Conservation (phyloP, 2,113 vertebrate species). For the Sorex araneus region DNA sequence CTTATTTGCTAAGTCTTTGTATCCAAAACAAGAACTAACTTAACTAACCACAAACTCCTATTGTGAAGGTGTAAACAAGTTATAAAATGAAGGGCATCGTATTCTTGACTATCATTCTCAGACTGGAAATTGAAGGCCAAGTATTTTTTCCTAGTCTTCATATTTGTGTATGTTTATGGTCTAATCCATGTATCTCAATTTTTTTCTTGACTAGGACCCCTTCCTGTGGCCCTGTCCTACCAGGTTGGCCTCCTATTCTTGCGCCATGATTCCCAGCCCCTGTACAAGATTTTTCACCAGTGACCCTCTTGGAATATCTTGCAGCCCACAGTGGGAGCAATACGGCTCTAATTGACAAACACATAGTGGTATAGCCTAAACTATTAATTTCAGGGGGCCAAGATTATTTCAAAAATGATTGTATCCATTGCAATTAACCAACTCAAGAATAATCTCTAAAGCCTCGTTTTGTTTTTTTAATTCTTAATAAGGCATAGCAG, state of each 20-base stretch:
- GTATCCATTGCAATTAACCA: neutral
- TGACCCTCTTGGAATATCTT: too few relatives aligned
- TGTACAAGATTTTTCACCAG: too few relatives aligned
- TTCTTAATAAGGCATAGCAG: neutral
- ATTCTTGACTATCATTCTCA: neutral
- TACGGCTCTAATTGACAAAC: too few relatives aligned
- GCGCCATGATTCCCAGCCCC: too few relatives aligned
- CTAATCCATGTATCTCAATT: too few relatives aligned
- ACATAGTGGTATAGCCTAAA: conserved; percentile 14
- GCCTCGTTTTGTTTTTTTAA: neutral
- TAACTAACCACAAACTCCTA: neutral
- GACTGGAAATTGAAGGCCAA: neutral
- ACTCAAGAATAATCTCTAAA: neutral
- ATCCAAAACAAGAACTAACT: neutral
- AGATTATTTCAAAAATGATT: neutral
- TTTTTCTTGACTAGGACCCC: too few relatives aligned
- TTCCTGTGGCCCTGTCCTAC: too few relatives aligned
- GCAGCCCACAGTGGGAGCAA: too few relatives aligned
- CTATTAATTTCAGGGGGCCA: neutral
- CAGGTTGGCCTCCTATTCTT: too few relatives aligned
- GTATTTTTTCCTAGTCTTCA: neutral
- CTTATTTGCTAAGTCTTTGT: neutral
- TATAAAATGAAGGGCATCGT: neutral
- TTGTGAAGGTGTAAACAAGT: neutral
- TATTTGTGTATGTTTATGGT: neutral